These are phyloP conservation scores for Diploptera punctata DNA, from an alignment of 2,888 invertebrate genomes.

Conservation along the genomic window DNA sequence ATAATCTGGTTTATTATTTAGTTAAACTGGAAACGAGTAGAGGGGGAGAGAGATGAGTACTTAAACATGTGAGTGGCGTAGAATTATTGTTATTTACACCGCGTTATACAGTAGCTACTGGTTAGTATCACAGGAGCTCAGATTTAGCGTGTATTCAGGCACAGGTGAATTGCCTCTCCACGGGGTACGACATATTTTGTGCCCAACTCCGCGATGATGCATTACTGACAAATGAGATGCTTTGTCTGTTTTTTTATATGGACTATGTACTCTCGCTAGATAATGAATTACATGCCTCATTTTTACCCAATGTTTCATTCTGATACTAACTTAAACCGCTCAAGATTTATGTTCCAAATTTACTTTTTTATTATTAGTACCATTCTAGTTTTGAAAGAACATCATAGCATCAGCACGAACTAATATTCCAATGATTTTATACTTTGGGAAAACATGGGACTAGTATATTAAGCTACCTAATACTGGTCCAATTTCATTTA, in stretches of 20 bases:
- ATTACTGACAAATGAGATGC: slow-evolving; percentile 11
- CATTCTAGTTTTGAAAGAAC: not conserved
- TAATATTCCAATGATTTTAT: no score
- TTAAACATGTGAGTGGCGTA: not conserved
- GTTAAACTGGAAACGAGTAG: no score
- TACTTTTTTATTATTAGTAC: not conserved
- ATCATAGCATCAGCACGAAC: no score
- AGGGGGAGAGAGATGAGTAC: no score
- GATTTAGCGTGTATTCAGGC: not conserved
- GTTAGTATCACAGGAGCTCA: not conserved
- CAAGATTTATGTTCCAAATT: not conserved
- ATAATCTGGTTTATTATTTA: no score
- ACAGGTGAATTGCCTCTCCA: slow-evolving; percentile 6
- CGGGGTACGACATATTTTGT: not conserved
- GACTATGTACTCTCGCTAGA: not conserved
- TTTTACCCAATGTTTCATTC: slow-evolving; percentile 9
- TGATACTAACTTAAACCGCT: not conserved
- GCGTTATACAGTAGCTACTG: not conserved
- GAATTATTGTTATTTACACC: slow-evolving; percentile 7
- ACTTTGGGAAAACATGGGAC: no score
- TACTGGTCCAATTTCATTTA: no score
- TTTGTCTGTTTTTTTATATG: slow-evolving; percentile 5
- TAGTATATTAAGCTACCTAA: no score
- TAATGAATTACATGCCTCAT: slow-evolving; percentile 14
- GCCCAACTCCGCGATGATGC: slow-evolving; percentile 2